Evolutionary conservation across 2,113 vertebrate genomes (phyloP).

Genomic region (Charadrius vociferus): DNA sequence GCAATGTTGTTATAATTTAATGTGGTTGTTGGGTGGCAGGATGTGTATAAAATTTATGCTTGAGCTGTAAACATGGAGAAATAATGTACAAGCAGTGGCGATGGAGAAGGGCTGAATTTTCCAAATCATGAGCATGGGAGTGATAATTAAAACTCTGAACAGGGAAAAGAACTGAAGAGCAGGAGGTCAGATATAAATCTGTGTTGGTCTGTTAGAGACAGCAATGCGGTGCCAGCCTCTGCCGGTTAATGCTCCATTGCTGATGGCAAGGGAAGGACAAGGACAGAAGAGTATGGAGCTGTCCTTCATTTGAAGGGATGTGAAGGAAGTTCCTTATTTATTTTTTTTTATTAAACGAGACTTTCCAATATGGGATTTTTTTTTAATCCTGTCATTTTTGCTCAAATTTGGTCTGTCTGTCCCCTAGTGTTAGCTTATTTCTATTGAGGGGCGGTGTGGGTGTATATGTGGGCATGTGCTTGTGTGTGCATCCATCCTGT

Average conservation of each 20-base stretch:
- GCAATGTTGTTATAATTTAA: background rate
- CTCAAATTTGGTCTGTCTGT: background rate
- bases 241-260: background rate
- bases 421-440: background rate
- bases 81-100: background rate
- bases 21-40: background rate
- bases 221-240: background rate
- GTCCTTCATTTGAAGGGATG: background rate
- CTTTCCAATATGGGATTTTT: background rate
- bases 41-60: background rate
- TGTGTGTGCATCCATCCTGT: background rate
- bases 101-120: background rate
- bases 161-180: background rate
- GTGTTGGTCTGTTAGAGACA: background rate
- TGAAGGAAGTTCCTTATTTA: background rate
- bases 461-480: accelerated
- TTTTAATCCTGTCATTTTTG: background rate
- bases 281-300: background rate
- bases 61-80: background rate
- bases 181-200: background rate
- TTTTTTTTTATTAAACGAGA: accelerated
- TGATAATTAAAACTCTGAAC: background rate
- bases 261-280: background rate
- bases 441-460: accelerated
- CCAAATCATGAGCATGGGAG: background rate